Base-by-base conservation (phyloP, 2,113 vertebrate species). In the Ochotona princeps region DNA sequence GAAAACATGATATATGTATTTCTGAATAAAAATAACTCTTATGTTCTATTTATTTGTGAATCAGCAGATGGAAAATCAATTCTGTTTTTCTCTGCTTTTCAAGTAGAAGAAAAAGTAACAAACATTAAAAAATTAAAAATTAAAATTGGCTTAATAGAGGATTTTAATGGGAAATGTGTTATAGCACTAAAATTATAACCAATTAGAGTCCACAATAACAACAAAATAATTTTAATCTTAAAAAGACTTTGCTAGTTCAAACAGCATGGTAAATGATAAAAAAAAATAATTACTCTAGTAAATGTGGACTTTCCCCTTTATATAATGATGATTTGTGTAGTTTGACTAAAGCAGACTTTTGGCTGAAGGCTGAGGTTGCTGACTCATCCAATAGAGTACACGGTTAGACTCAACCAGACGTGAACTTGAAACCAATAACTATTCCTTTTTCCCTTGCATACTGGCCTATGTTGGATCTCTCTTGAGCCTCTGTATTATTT, bases 221-320 rank as follows among this genome's bases (percentile, higher is more conserved):
- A 85, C 28, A n/a, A 63, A 90, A 67, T 60, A 81, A 81, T 73
- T 20, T 20, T 35, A 72, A 65, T 88, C 91, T 86, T 86, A 17
- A 67, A 81, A 89, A 91, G 51, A 75, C 21, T 32, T 67, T 26
- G 30, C 44, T 13, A 79, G 20, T 70, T 87, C 75, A 80, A 93
- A 83, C 93, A 9, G 21, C 23, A 87, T n/a, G 8, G 7, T 51
- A 86, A 94, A 49, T 87, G 21, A 30, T 18, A 74, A 79, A 66
- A 73, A 87, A 65, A 28, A 80, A 92, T 86, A 5, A 35, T 67
- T 21, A 70, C 20, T 51, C 28, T 20, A 21, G 54, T 51, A 63
- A 76, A 76, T 60, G 89, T 8, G 2, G 25, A 26, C 38, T 21
- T 81, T 91, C 54, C 66, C 25, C 87, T 93, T 81, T 60, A 83